Base-by-base conservation (phyloP, 2,797 vertebrate species). In the Amniataba percoides region DNA sequence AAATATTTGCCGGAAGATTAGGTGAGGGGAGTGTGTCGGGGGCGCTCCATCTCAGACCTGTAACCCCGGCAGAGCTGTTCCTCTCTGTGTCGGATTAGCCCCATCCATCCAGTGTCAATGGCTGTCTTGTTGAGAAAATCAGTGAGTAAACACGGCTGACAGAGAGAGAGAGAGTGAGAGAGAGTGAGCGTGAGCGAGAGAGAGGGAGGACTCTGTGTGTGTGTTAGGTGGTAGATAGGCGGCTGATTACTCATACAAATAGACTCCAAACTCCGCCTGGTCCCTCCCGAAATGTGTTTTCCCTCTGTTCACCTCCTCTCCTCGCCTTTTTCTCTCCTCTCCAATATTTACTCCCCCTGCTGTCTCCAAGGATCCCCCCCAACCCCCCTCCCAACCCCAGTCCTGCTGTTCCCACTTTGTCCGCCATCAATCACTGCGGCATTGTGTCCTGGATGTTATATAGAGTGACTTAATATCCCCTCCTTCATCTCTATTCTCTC, bases 1-100 rank as follows among this genome's bases (percentile, higher is more conserved):
- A 98, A 98, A 98, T 98, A 98, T 98, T 98, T 97, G 97, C 96
- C 96, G 96, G 96, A 96, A 98, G 97, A 99, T 99, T 98, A 98
- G 97, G 97, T 95, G 97, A 95, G 96, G 96, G 95, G 96, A 96
- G 96, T 93, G 96, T 96, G 96, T 89, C 79, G 95, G 93, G 95
- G 93, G 95, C 89, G 94, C 95, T 96, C 95, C 92, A 95, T 97
- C 96, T 96, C 95, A 95, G 97, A 96, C 96, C 96, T 96, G 96
- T 97, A 97, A 97, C 96, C 96, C 96, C 95, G 93, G 95, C 94
- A 96, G 97, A 97, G 95, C 96, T 94, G 96, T 93, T 96, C 96
- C 96, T 97, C 92, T 95, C 95, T 97, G 95, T 96, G 95, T 94
- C 96, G 96, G 97, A 98, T 98, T 97, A 97, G 97, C 97, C 97